Percentiles rank a stretch among this genome's conserved stretches.
Conservation (phyloP, 2,797 vertebrate genomes). For the Poeciliopsis gracilis region DNA sequence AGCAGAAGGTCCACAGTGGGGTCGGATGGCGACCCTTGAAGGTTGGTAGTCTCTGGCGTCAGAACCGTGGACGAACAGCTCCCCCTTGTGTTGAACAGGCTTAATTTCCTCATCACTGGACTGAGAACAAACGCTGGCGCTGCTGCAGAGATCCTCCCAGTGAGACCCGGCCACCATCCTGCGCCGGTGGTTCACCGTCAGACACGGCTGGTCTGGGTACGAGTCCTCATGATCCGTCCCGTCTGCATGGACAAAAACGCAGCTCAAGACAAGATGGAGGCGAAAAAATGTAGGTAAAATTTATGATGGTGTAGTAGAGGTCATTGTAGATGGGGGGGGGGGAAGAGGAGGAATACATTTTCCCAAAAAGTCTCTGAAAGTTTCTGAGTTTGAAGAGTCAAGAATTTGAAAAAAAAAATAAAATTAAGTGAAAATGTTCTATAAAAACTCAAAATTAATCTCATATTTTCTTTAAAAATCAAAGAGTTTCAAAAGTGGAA, state of each 20-base stretch:
- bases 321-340: too few relatives aligned
- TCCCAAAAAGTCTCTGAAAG: too few relatives aligned
- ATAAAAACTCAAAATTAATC: too few relatives aligned
- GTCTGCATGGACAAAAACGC: slow-evolving; percentile 68
- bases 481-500: too few relatives aligned
- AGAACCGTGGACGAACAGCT: slow-evolving; percentile 53
- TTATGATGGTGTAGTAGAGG: too few relatives aligned
- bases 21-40: slow-evolving; percentile 77
- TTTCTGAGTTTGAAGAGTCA: too few relatives aligned
- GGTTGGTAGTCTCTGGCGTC: slow-evolving; percentile 79
- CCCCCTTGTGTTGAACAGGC: slow-evolving; percentile 66
- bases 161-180: slow-evolving; percentile 60
- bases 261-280: background rate
- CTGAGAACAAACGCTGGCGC: slow-evolving; percentile 84
- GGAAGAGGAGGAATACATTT: too few relatives aligned
- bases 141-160: slow-evolving; percentile 85
- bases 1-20: slow-evolving; percentile 66
- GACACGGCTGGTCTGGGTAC: slow-evolving; percentile 81
- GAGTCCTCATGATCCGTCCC: slow-evolving; percentile 82
- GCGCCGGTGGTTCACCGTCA: slow-evolving; percentile 80
- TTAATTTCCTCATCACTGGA: slow-evolving; percentile 86
- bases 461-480: too few relatives aligned
- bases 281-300: background rate
- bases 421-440: too few relatives aligned
- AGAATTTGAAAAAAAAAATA: too few relatives aligned